Base-by-base conservation (phyloP, 2,797 vertebrate species). In the Pteronotus mesoamericanus region DNA sequence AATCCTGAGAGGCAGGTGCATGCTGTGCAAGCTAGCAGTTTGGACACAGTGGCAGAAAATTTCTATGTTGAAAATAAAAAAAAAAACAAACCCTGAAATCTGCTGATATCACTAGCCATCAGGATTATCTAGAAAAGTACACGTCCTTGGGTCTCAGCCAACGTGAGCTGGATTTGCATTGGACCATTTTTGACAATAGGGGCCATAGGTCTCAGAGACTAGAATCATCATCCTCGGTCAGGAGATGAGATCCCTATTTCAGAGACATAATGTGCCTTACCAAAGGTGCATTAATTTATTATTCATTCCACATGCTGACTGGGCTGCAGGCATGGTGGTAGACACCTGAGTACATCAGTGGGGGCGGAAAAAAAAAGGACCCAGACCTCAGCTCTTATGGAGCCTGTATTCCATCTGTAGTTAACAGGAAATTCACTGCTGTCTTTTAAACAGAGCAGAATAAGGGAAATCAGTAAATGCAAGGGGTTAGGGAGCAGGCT, bases 361-460 rank as follows among this genome's bases (percentile, higher is more conserved):
- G 39, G 16, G 14, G 48, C 21, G 21, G 9, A 6, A 1, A 3
- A 4, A 16, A 4, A 3, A 12, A 64, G n/a, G 2, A 64, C 59
- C 2, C 57, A 75, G 46, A 57, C 12, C 37, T 95, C 59, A 72
- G 34, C 32, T 37, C 77, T 64, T 64, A 37, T 2, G 37, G 14
- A 86, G 9, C 16, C 59, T 69, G 8, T 14, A 46, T 21, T 75
- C 34, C 21, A 53, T 32, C 66, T 34, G 12, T 2, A 72, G 42
- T 69, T 29, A 90, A 64, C 16, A 93, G 34, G 87, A 80, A 55
- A 51, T 57, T 34, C 55, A 37, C 3, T 32, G 34, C 29, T 29
- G 59, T 61, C 37, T 86, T 72, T 48, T 48, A 48, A 71, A 44
- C 24, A 51, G 9, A 66, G 51, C 34, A 94, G 22, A 44, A 83